A percentile compares a stretch with the other conserved stretches of the same genome.
phyloP scores from a whole-genome alignment of 2,888 invertebrate genomes.

The Euproctis similis region DNA sequence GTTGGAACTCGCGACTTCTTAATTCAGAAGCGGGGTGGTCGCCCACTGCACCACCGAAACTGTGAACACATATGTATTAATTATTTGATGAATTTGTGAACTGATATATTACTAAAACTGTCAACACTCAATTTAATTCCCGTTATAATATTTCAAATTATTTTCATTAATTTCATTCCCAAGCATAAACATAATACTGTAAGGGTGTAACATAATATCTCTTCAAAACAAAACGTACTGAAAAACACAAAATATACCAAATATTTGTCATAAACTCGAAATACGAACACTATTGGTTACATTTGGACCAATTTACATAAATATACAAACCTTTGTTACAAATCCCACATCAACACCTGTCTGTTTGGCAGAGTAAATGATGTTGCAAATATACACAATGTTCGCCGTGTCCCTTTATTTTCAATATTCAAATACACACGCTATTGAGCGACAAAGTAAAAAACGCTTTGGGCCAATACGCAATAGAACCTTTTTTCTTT shows the following conservation, averaged over 20 bases:
- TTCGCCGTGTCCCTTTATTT: conserved; percentile 24
- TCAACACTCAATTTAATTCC: too few species aligned
- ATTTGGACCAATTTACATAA: conserved; percentile 41
- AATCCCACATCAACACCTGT: conserved; percentile 51
- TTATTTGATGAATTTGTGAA: too few species aligned
- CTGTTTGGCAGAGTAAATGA: conserved; percentile 51
- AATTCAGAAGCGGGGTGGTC: too few species aligned
- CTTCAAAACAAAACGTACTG: not conserved
- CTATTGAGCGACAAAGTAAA: conserved; percentile 1
- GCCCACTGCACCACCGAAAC: too few species aligned
- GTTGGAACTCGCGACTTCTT: too few species aligned
- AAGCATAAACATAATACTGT: too few species aligned
- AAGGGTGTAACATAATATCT: not conserved
- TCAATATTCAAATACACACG: conserved; percentile 28
- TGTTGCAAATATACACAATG: conserved; percentile 34
- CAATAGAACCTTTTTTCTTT: not conserved
- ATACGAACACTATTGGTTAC: conserved; percentile 15
- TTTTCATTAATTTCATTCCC: too few species aligned
- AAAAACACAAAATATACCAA: conserved; percentile 1
- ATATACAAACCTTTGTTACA: conserved; percentile 41
- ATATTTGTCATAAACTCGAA: conserved; percentile 13
- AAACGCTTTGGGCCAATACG: not conserved
- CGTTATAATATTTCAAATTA: too few species aligned
- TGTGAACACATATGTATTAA: too few species aligned
- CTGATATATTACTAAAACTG: too few species aligned